Percentiles rank a stretch among this genome's conserved stretches.
Conservation (phyloP, 2,888 invertebrate species). For the Folsomia candida region DNA sequence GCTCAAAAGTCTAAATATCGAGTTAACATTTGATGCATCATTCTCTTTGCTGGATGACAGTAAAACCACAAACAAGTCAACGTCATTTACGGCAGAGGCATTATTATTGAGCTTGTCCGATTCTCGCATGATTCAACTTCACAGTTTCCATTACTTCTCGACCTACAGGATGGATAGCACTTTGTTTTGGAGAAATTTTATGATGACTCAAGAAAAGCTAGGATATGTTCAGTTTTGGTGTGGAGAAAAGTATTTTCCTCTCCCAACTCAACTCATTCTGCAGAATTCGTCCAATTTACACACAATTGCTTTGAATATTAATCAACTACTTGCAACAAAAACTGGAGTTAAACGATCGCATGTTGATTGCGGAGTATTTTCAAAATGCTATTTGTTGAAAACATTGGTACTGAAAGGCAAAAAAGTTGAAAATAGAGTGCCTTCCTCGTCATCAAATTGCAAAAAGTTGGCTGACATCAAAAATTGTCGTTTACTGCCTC, state of each 20-base stretch:
- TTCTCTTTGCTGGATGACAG: too few species aligned
- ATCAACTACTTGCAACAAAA: neutral
- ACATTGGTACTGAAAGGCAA: slow-evolving; percentile 10
- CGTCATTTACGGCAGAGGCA: neutral
- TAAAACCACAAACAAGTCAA: neutral
- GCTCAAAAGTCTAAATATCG: slow-evolving; percentile 3
- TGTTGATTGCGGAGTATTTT: slow-evolving; percentile 1
- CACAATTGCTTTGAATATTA: slow-evolving; percentile 4
- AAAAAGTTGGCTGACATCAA: neutral
- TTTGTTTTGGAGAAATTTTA: slow-evolving; percentile 1
- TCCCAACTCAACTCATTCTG: slow-evolving; percentile 1
- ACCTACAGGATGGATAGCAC: neutral
- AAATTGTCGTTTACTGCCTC: neutral
- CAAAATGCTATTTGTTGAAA: neutral
- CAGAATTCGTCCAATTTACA: neutral
- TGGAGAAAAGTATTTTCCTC: slow-evolving; percentile 3
- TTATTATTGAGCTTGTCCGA: neutral
- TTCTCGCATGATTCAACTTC: neutral
- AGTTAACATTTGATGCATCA: neutral
- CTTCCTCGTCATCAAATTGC: neutral
- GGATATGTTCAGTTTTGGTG: slow-evolving; percentile 11
- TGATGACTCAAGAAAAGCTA: neutral
- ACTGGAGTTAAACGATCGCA: neutral
- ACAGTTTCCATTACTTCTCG: slow-evolving; percentile 11
- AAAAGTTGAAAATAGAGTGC: neutral